Conservation (phyloP, 2,888 invertebrate genomes). For the Torymus tubicola region DNA sequence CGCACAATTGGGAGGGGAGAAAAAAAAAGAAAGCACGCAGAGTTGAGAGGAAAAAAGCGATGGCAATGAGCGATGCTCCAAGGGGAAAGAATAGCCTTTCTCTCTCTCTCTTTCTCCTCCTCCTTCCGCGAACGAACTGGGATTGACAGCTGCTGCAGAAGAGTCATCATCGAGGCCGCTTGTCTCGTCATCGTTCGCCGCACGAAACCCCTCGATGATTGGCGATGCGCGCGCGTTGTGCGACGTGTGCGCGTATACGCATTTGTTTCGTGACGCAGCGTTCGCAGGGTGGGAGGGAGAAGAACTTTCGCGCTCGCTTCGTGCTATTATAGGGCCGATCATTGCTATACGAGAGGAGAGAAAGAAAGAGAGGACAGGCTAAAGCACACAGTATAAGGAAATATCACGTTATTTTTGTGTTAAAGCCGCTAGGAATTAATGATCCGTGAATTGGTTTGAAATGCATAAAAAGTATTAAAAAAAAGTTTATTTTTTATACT, state of each 20-base stretch:
- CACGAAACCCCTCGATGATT: slow-evolving; percentile 20
- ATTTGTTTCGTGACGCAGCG: slow-evolving; percentile 76
- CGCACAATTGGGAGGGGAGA: background rate
- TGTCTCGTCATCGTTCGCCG: slow-evolving; percentile 64
- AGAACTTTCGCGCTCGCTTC: slow-evolving; percentile 3
- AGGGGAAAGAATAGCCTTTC: no score
- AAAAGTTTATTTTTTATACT: no score
- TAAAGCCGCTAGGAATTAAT: no score
- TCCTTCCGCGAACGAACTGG: slow-evolving; percentile 18
- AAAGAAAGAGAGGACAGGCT: background rate
- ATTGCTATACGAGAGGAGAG: background rate
- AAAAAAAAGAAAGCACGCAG: background rate
- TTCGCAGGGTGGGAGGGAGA: background rate
- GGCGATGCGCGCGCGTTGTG: background rate
- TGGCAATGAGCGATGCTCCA: slow-evolving; percentile 3
- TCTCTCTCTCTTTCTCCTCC: background rate
- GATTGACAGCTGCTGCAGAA: slow-evolving; percentile 73
- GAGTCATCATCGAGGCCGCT: slow-evolving; percentile 70
- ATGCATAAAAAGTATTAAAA: no score
- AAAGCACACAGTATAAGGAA: no score
- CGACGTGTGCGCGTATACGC: slow-evolving; percentile 63
- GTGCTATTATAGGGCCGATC: background rate
- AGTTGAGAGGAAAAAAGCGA: slow-evolving; percentile 5
- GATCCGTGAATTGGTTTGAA: no score
- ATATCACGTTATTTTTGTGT: no score